Evolutionary conservation across 2,888 invertebrate species (phyloP).

Genomic region (Netelia virgata): DNA sequence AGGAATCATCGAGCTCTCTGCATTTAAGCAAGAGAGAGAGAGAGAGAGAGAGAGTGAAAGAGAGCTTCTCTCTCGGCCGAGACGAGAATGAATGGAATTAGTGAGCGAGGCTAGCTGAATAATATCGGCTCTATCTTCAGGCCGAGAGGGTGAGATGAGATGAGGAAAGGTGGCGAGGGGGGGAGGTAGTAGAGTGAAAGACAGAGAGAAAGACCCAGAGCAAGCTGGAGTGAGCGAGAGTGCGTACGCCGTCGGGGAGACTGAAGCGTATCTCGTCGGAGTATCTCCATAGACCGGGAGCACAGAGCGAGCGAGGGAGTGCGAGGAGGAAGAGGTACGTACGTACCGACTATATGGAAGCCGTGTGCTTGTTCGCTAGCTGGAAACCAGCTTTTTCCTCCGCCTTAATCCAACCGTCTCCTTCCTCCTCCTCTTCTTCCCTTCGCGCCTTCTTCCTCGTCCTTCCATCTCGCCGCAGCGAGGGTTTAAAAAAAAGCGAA

Average conservation of each 20-base stretch:
- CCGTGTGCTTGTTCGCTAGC: conserved; percentile 69
- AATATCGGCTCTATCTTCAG: conserved; percentile 84
- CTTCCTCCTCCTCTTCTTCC: conserved; percentile 70
- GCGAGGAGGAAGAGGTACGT: conserved; percentile 64
- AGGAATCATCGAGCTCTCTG: neutral
- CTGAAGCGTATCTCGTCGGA: conserved; percentile 84
- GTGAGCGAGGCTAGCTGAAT: conserved; percentile 84
- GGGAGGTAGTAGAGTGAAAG: conserved; percentile 29
- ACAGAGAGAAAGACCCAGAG: conserved; percentile 22
- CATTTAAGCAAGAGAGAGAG: neutral
- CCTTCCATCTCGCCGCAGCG: conserved; percentile 30
- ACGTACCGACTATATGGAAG: conserved; percentile 32
- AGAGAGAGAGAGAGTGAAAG: neutral
- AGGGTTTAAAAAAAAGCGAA: conserved; percentile 43
- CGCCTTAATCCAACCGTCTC: conserved; percentile 73
- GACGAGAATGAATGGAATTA: conserved; percentile 84
- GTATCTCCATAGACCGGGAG: conserved; percentile 83
- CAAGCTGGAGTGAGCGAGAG: conserved; percentile 50
- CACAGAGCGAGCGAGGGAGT: conserved; percentile 64
- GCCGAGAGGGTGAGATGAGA: conserved; percentile 48
- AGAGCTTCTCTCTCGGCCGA: conserved; percentile 39
- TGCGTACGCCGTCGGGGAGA: conserved; percentile 66
- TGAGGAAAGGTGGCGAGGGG: conserved; percentile 21
- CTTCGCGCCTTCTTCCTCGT: conserved; percentile 30
- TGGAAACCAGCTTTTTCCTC: conserved; percentile 73